phyloP scores from a whole-genome alignment of 2,888 invertebrate species.

The Dexiosoma caninum region DNA sequence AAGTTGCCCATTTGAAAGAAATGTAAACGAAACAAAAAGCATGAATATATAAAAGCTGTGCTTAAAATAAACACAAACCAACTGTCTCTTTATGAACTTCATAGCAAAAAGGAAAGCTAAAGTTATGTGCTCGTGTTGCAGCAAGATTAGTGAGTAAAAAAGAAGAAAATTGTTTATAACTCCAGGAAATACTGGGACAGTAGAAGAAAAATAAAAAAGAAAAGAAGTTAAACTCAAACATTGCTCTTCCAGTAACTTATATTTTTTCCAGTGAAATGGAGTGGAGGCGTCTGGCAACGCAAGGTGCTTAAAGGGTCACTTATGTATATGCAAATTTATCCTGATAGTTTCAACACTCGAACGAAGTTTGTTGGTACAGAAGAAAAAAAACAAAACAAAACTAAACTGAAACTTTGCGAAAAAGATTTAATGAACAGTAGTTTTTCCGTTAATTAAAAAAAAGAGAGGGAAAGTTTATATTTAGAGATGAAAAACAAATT shows the following conservation, averaged over 20 bases:
- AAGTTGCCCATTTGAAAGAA: neutral
- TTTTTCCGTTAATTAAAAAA: slow-evolving; percentile 43
- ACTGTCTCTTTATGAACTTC: neutral
- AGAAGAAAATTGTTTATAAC: slow-evolving; percentile 53
- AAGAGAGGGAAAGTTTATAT: slow-evolving; percentile 27
- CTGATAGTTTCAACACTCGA: slow-evolving; percentile 52
- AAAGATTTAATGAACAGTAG: slow-evolving; percentile 38
- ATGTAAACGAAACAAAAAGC: neutral
- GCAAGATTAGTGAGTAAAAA: slow-evolving; percentile 35
- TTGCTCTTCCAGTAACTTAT: neutral
- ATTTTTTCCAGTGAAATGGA: neutral
- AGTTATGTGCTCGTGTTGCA: slow-evolving; percentile 40
- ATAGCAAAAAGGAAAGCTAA: slow-evolving; percentile 34
- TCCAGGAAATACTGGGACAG: slow-evolving; percentile 14
- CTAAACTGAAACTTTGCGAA: neutral
- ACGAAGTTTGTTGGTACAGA: slow-evolving; percentile 20
- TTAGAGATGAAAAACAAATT: neutral
- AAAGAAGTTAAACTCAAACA: slow-evolving; percentile 22
- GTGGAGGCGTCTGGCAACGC: neutral
- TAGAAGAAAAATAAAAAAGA: slow-evolving; percentile 29
- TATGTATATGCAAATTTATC: slow-evolving; percentile 58
- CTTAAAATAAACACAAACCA: neutral
- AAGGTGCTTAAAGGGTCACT: slow-evolving; percentile 43
- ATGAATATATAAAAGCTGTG: neutral
- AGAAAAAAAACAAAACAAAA: slow-evolving; percentile 19